Percentiles rank a stretch among this genome's conserved stretches.
phyloP scores from a whole-genome alignment of 2,113 vertebrate species.

The Vimba vimba region DNA sequence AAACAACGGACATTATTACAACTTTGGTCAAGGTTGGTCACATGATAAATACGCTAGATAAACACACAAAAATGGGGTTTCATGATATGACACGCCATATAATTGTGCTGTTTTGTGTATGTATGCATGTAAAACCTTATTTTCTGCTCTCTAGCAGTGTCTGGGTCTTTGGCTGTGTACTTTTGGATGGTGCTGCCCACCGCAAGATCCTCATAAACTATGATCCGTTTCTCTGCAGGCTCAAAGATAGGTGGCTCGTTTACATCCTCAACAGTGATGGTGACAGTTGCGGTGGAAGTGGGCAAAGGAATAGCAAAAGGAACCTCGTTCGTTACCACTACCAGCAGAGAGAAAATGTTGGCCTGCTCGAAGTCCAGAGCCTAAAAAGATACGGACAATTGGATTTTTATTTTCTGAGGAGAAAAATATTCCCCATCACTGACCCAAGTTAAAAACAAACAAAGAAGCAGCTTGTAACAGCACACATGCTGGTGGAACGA shows the following conservation, averaged over 20 bases:
- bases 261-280: slow-evolving; percentile 73
- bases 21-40: too few relatives aligned
- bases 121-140: slow-evolving; percentile 55
- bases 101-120: not conserved
- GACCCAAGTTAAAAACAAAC: too few relatives aligned
- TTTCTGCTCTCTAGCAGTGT: slow-evolving; percentile 74
- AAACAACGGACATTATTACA: too few relatives aligned
- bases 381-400: slow-evolving; percentile 58
- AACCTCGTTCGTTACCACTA: slow-evolving; percentile 71
- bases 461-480: too few relatives aligned
- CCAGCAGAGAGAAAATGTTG: slow-evolving; percentile 67
- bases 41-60: not conserved
- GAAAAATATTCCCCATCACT: not conserved
- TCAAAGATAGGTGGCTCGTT: slow-evolving; percentile 76
- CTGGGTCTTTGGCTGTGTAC: slow-evolving; percentile 80
- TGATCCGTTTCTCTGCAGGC: slow-evolving; percentile 62
- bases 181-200: slow-evolving; percentile 68
- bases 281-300: slow-evolving; percentile 80
- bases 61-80: not conserved
- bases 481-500: too few relatives aligned
- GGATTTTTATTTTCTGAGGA: not conserved
- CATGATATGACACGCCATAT: not conserved
- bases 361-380: slow-evolving; percentile 82
- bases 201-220: slow-evolving; percentile 67
- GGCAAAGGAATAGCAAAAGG: slow-evolving; percentile 60